A percentile compares a stretch with the other conserved stretches of the same genome.
phyloP scores from a whole-genome alignment of 2,797 vertebrate species.

The Myotis vivesi region DNA sequence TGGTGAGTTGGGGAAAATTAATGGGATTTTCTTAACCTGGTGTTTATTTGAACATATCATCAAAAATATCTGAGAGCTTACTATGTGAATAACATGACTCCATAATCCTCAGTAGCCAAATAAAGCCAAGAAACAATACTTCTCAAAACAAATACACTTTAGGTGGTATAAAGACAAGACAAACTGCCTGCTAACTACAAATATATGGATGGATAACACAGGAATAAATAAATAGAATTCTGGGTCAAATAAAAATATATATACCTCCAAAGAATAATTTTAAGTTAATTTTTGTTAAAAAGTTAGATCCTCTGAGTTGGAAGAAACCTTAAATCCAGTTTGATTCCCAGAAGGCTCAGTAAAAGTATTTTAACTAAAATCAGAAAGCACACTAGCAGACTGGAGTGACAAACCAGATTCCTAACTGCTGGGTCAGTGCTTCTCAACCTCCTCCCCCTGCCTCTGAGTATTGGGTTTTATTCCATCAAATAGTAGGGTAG shows the following conservation, averaged over 20 bases:
- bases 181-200: not conserved
- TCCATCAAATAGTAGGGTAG: not conserved
- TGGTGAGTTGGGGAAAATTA: not conserved
- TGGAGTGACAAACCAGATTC: not conserved
- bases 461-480: not conserved
- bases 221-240: conserved; percentile 30
- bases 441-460: not conserved
- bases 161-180: conserved; percentile 30
- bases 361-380: conserved; percentile 28
- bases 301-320: conserved; percentile 21
- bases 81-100: not conserved
- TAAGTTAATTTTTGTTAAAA: conserved; percentile 2
- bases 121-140: conserved; percentile 6
- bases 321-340: conserved; percentile 53
- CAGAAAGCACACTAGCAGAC: not conserved
- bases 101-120: conserved; percentile 17
- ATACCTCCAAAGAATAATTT: conserved; percentile 17
- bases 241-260: conserved; percentile 43
- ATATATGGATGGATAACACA: not conserved
- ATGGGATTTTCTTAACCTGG: not conserved
- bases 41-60: conserved; percentile 39
- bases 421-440: not conserved
- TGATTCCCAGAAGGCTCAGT: not conserved
- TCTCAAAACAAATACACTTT: conserved; percentile 21
- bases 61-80: conserved; percentile 16